A percentile compares a stretch with the other conserved stretches of the same genome.
Evolutionary conservation across 2,888 invertebrate species (phyloP).

Genomic region (Abrostola triplasia): DNA sequence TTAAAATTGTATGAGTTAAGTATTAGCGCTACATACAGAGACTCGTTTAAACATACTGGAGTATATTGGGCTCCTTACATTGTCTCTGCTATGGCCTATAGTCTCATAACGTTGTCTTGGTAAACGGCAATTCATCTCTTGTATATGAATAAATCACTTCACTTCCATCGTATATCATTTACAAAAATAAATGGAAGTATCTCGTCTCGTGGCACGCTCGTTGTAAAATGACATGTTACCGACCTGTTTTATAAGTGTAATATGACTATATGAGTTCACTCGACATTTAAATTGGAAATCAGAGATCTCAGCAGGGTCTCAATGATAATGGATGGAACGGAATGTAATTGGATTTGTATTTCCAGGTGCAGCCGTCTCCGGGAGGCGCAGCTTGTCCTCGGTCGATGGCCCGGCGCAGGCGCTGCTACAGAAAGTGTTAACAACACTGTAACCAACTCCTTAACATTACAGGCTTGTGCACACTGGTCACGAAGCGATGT

Average conservation of each 20-base stretch:
- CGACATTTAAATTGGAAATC: neutral
- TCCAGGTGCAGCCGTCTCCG: constrained; percentile 87
- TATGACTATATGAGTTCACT: constrained; percentile 19
- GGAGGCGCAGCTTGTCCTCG: constrained; percentile 90
- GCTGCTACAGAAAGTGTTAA: constrained; percentile 85
- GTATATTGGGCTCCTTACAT: too few relatives aligned
- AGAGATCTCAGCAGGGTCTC: constrained; percentile 69
- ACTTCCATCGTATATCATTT: constrained; percentile 20
- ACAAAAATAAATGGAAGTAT: constrained; percentile 25
- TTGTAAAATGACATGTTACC: constrained; percentile 23
- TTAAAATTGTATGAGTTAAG: too few relatives aligned
- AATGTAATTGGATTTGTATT: neutral
- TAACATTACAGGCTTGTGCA: constrained; percentile 13
- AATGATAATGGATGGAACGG: too few relatives aligned
- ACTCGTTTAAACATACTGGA: too few relatives aligned
- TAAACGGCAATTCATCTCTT: neutral
- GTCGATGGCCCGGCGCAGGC: constrained; percentile 87
- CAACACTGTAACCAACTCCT: neutral
- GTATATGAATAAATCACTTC: constrained; percentile 13
- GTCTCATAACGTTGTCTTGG: too few relatives aligned
- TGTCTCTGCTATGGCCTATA: too few relatives aligned
- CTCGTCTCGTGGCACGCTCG: constrained; percentile 4
- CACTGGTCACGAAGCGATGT: neutral
- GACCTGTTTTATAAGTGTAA: constrained; percentile 20
- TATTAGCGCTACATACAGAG: too few relatives aligned